These are phyloP conservation scores for Aegotheles bennettii DNA, from an alignment of 2,113 vertebrate genomes.

Conservation along the genomic window DNA sequence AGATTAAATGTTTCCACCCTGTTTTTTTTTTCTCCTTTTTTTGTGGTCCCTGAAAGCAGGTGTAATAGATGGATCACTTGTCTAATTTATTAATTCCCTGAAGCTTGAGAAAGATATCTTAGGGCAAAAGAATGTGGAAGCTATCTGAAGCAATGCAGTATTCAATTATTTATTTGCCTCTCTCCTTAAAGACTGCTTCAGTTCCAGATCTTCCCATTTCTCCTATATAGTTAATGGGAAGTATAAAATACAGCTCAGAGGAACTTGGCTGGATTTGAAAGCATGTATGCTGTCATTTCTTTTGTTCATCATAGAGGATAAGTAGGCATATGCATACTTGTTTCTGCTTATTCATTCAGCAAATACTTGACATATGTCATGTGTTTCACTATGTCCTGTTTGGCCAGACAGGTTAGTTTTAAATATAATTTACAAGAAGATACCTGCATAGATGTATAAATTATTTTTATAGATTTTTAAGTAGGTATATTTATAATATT, in stretches of 20 bases:
- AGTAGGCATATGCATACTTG: neutral
- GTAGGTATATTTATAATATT: neutral
- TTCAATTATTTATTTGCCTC: slow-evolving; percentile 60
- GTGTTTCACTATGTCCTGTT: neutral
- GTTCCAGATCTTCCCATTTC: slow-evolving; percentile 44
- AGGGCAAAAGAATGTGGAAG: slow-evolving; percentile 13
- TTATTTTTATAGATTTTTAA: neutral
- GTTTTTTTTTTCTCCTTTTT: neutral
- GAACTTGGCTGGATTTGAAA: neutral
- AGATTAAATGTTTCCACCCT: neutral
- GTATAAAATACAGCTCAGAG: slow-evolving; percentile 8
- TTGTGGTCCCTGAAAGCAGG: neutral
- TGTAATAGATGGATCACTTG: slow-evolving; percentile 24
- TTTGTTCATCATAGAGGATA: neutral
- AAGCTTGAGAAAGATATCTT: slow-evolving; percentile 41
- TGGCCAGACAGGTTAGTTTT: neutral
- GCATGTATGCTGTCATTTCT: neutral
- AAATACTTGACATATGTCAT: neutral
- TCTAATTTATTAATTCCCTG: slow-evolving; percentile 54
- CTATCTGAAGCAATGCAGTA: slow-evolving; percentile 16
- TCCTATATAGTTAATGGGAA: slow-evolving; percentile 50
- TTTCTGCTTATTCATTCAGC: neutral
- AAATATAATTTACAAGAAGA: neutral
- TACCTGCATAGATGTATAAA: neutral
- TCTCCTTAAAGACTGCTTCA: slow-evolving; percentile 40